Conservation (phyloP, 2,888 invertebrate genomes). For the Orthosia gothica region DNA sequence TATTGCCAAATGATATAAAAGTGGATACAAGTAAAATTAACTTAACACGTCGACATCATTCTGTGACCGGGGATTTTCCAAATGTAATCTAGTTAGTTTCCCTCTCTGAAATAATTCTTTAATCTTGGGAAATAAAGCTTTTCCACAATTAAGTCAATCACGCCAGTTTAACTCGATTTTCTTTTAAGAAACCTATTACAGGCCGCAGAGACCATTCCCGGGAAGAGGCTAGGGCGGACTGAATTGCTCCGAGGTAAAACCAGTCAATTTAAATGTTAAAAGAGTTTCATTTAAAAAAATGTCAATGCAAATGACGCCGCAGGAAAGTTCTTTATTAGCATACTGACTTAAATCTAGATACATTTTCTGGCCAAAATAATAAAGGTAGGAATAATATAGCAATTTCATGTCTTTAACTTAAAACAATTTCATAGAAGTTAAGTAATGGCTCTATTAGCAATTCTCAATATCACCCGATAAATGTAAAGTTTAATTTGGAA, state of each 20-base stretch:
- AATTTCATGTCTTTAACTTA: conserved; percentile 17
- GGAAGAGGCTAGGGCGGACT: conserved; percentile 75
- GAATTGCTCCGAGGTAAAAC: conserved; percentile 86
- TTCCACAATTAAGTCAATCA: conserved; percentile 88
- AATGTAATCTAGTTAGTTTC: conserved; percentile 62
- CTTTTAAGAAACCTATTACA: conserved; percentile 88
- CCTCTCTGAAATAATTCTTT: conserved; percentile 71
- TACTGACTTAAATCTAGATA: conserved; percentile 62
- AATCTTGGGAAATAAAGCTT: conserved; percentile 79
- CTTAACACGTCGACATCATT: conserved; percentile 41
- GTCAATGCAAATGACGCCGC: conserved; percentile 80
- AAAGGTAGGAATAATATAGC: conserved; percentile 27
- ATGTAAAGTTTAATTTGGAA: conserved; percentile 58
- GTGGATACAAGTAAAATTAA: conserved; percentile 28
- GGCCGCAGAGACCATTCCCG: conserved; percentile 85
- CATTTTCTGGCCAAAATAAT: conserved; percentile 43
- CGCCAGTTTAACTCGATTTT: conserved; percentile 88
- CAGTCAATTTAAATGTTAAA: conserved; percentile 89
- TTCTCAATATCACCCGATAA: conserved; percentile 53
- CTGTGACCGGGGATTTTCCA: conserved; percentile 34
- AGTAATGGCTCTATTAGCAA: conserved; percentile 29
- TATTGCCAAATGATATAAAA: conserved; percentile 24
- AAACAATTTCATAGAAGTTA: conserved; percentile 23
- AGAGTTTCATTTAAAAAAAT: conserved; percentile 84
- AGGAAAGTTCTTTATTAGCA: conserved; percentile 66